phyloP scores from a whole-genome alignment of 2,888 invertebrate genomes.

The Philonicus albiceps region DNA sequence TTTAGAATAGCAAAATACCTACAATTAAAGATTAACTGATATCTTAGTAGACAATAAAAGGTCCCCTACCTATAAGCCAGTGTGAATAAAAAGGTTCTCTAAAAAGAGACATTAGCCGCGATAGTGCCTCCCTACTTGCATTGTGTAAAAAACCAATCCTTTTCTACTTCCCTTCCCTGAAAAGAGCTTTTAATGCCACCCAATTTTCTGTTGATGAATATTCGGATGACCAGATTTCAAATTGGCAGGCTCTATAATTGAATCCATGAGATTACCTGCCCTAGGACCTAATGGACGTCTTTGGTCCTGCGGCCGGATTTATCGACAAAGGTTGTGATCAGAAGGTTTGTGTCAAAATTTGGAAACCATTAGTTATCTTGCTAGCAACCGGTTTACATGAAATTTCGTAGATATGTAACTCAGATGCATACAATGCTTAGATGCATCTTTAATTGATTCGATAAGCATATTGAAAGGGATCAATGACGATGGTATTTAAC shows the following conservation, averaged over 20 bases:
- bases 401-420: not conserved
- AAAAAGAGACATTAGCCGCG: no score
- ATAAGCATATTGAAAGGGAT: not conserved
- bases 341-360: not conserved
- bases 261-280: not conserved
- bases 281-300: not conserved
- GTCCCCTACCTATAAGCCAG: no score
- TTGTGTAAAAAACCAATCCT: not conserved
- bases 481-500: not conserved
- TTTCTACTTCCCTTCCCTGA: not conserved
- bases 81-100: not conserved
- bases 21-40: no score
- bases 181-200: not conserved
- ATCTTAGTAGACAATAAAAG: no score
- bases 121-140: no score
- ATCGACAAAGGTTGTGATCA: not conserved
- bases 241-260: not conserved
- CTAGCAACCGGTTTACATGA: not conserved
- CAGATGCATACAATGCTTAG: not conserved
- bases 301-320: not conserved
- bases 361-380: not conserved
- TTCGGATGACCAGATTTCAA: not conserved
- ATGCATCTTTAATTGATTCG: not conserved
- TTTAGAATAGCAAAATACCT: no score
- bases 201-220: not conserved